Base-by-base conservation (phyloP, 2,888 invertebrate genomes). In the Pyrochroa serraticornis region DNA sequence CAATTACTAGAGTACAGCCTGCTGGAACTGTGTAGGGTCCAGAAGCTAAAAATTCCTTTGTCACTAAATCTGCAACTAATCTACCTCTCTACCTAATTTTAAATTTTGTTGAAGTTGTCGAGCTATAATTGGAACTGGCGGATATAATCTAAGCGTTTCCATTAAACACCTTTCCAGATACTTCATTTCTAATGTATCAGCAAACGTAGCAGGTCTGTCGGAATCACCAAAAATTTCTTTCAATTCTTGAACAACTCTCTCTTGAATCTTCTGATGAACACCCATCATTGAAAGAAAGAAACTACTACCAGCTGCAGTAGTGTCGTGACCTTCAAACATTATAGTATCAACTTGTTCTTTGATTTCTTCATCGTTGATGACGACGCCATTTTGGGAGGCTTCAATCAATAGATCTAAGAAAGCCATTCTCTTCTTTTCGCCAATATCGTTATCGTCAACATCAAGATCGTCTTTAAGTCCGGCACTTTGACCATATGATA, bases 331-430 rank as follows among this genome's bases (percentile, higher is more conserved):
- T 86, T 95, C 90, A 75, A 92, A 92, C 92, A 93, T 93, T 54
- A 93, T 92, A 0, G 92, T 92, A 71, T 92, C 90, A 0, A 92
- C 92, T 82, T 93, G 91, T 75, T 93, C 91, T 77, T 91, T 91
- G 63, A 93, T 91, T 79, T 93, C 92, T 64, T 86, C 84, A 63
- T 92, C 92, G 38, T 84, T 88, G 60, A 92, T 86, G 41, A 84
- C 86, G 49, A 82, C 86, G 7, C 90, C 89, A 68, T 88, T 91
- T 73, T 91, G 89, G 43, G 92, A 88, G 54, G 92, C 89, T 78
- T 93, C 92, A 38, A 96, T 85, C 82, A 96, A 85, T 58, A 95
- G 82, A 78, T 97, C 96, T 63, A 96, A 84, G 80, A 96, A 92
- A 0, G 95, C 93, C 65, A 92, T 81, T 43, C 93, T 85, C 75